Evolutionary conservation across 2,797 vertebrate genomes (phyloP), one percentile per base, ranked within the genome.

Genomic region (Emydoidea blandingii): DNA sequence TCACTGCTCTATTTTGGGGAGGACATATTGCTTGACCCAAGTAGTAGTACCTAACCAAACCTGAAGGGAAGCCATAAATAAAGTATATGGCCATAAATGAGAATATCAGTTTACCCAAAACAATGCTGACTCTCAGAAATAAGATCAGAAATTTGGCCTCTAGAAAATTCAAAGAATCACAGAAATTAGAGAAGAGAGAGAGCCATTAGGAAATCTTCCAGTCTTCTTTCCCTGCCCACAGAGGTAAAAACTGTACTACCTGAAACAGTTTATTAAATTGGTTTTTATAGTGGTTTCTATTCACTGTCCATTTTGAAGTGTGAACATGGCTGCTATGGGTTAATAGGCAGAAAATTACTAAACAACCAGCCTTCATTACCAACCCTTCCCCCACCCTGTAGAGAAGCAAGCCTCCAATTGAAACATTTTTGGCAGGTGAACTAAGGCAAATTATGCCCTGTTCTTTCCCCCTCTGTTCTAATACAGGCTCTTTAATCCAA

Each of bases 291-390:
- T 23, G 12, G 29, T 83, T 83, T 83, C 21, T 3, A 44, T 23
- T 41, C 81, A 7, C 29, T 89, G 34, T 80, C 18, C 21, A 83
- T 41, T 54, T 79, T 80, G 34, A 85, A 92, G 92, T 87, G 8
- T 8, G 8, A 86, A 88, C 34, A 89, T 37, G 18, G 93, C 65
- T 88, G 81, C 57, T 83, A 5, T 31, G 25, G 80, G 88, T 88
- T 89, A 95, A 92, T 1, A 84, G n/a, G 78, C 41, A 93, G 86
- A 93, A 92, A 94, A 93, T 56, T 56, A 86, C 50, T 74, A 18
- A 86, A 85, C 16, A 91, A 79, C 52, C 56, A 87, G 15, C 6
- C 1, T 92, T 90, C 82, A 68, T 59, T 37, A 88, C 29, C 80
- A 83, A 59, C 37, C 41, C 82, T 92, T 4, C 12, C n/a, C 78